phyloP scores from a whole-genome alignment of 2,888 invertebrate species.

The Parnassius apollo region DNA sequence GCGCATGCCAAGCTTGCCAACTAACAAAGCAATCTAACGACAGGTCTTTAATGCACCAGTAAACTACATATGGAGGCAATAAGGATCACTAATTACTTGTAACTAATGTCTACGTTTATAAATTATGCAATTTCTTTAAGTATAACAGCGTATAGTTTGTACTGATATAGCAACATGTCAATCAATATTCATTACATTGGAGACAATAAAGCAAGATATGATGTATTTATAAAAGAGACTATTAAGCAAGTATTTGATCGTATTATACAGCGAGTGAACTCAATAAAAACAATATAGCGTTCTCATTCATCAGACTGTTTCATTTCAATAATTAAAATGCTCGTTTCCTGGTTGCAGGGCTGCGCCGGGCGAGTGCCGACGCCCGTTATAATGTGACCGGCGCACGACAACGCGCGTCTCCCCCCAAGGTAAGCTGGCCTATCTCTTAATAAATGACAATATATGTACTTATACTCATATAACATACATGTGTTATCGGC shows the following conservation, averaged over 20 bases:
- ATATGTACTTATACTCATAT: neutral
- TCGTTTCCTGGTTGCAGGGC: constrained; percentile 57
- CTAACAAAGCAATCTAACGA: too few species aligned
- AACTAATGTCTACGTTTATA: too few species aligned
- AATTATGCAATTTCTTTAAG: too few species aligned
- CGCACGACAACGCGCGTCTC: constrained; percentile 67
- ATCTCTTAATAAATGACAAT: constrained; percentile 29
- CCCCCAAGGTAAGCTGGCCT: constrained; percentile 68
- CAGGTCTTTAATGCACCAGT: too few species aligned
- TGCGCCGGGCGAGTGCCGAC: constrained; percentile 50
- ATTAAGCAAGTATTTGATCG: neutral
- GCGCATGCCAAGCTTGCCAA: too few species aligned
- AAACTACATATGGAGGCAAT: too few species aligned
- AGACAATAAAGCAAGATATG: neutral
- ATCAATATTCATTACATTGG: neutral
- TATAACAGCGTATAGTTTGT: neutral
- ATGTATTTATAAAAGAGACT: neutral
- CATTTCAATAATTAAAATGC: constrained; percentile 31
- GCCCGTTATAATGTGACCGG: constrained; percentile 78
- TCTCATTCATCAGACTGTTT: constrained; percentile 14
- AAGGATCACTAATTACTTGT: too few species aligned
- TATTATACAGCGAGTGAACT: neutral
- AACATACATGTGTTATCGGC: too few species aligned
- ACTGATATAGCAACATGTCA: neutral
- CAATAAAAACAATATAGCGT: neutral